Evolutionary conservation across 2,888 invertebrate species (phyloP), one percentile per base, ranked within the genome.

Genomic region (Euphydryas editha): DNA sequence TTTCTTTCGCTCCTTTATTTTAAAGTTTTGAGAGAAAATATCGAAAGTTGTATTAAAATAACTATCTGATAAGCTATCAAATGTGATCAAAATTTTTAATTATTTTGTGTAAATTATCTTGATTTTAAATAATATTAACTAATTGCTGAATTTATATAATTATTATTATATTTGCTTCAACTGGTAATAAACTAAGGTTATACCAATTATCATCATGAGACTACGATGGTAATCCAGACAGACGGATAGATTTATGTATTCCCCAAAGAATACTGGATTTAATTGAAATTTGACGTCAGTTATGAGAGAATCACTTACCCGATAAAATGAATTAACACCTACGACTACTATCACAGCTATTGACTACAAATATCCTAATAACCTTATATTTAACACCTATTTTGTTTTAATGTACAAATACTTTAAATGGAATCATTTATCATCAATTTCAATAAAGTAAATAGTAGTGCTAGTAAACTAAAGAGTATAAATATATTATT

Each of bases 211-310:
- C 13, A 21, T 49, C 21, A 49, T 24, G 21, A 15, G 21, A 49
- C 15, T 49, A 49, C 21, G 49, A 21, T 20, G 13, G 11, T 21
- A 49, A 49, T 21, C 21, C 10, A 49, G 15, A 49, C 21, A 7
- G 21, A 42, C 42, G n/a, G n/a, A 17, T 54, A 24, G 2, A 24
- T 6, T 1, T 17, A 17, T 54, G 6, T 36, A 10, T 15, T 54
- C 54, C 30, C 54, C 17, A 17, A 54, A 30, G n/a, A 30, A 54
- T 17, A 30, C 24, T 17, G 30, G 17, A 54, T 54, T 21, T 24
- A 51, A 51, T 51, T 24, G 24, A 51, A 51, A 47, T 47, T 49
- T 49, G 13, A 21, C 49, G 5, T 54, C 54, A n/a, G 54, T 30
- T 54, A 24, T 54, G 54, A 30, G 6, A 51, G 30, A 30, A 54